Percentiles rank a stretch among this genome's conserved stretches.
Evolutionary conservation across 2,797 vertebrate genomes (phyloP).

Genomic region (Bothrops alternatus): DNA sequence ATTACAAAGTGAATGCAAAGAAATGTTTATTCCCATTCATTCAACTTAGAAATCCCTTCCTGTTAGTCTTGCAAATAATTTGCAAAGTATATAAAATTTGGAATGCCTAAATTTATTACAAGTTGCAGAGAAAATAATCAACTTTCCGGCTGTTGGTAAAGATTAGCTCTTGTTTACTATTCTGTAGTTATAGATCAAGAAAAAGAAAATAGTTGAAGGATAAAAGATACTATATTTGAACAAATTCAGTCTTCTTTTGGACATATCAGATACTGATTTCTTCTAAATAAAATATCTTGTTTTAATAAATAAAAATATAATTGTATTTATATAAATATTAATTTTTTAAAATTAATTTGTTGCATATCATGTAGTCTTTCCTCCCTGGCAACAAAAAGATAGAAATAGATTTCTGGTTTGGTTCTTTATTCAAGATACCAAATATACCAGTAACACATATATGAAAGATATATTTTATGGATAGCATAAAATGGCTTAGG

Average conservation of each 20-base stretch:
- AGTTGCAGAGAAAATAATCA: slow-evolving; percentile 57
- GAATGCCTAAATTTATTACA: slow-evolving; percentile 59
- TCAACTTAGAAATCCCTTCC: slow-evolving; percentile 59
- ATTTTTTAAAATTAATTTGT: slow-evolving; percentile 36
- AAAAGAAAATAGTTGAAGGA: slow-evolving; percentile 64
- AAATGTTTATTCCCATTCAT: slow-evolving; percentile 48
- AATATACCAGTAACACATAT: slow-evolving; percentile 36
- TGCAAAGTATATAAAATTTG: slow-evolving; percentile 59
- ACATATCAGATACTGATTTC: slow-evolving; percentile 55
- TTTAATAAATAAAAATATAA: slow-evolving; percentile 61
- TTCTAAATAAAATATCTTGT: slow-evolving; percentile 54
- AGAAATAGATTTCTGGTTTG: slow-evolving; percentile 58
- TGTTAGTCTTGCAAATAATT: slow-evolving; percentile 57
- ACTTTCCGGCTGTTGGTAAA: slow-evolving; percentile 64
- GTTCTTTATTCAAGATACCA: slow-evolving; percentile 52
- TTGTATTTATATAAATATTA: slow-evolving; percentile 59
- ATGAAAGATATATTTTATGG: slow-evolving; percentile 27
- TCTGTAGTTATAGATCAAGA: slow-evolving; percentile 58
- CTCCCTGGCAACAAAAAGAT: slow-evolving; percentile 59
- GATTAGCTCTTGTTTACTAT: slow-evolving; percentile 66
- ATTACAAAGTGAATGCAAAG: slow-evolving; percentile 43
- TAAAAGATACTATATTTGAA: slow-evolving; percentile 58
- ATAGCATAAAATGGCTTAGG: slow-evolving; percentile 30
- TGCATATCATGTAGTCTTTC: slow-evolving; percentile 53
- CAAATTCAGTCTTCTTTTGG: slow-evolving; percentile 57